Percentiles rank a stretch among this genome's conserved stretches.
Evolutionary conservation across 2,797 vertebrate species (phyloP).

Genomic region (Hozukius guyotensis): DNA sequence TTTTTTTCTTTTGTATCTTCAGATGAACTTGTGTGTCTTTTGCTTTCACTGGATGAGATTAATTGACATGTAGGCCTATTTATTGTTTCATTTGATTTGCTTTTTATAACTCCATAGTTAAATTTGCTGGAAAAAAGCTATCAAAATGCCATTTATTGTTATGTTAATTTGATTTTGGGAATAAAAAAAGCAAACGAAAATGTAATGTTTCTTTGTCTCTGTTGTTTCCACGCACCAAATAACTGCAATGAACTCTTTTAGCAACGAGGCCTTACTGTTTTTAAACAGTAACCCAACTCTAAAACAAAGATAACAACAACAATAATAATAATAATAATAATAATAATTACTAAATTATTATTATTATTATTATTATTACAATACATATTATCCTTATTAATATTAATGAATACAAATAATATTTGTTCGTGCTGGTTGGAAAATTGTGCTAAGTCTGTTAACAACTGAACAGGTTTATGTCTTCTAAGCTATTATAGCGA

Average conservation of each 20-base stretch:
- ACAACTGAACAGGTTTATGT: neutral
- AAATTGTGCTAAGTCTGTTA: neutral
- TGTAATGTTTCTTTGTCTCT: neutral
- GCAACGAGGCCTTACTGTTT: neutral
- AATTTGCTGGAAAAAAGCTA: constrained; percentile 82
- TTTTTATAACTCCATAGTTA: constrained; percentile 81
- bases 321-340: neutral
- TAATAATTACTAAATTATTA: neutral
- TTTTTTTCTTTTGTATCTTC: constrained; percentile 73
- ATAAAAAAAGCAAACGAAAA: constrained; percentile 76
- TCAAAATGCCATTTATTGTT: constrained; percentile 87
- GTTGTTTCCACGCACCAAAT: neutral
- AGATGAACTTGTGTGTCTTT: constrained; percentile 80
- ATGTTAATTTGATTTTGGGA: constrained; percentile 85
- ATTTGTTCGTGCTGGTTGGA: neutral
- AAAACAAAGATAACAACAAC: neutral
- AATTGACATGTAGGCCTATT: constrained; percentile 87
- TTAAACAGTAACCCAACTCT: neutral
- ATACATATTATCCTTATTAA: neutral
- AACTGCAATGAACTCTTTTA: neutral
- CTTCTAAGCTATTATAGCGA: neutral
- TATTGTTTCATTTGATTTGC: constrained; percentile 90
- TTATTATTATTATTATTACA: neutral
- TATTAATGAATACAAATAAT: no score
- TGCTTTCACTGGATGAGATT: constrained; percentile 82